Evolutionary conservation across 2,113 vertebrate species (phyloP).

Genomic region (Epinephelus fuscoguttatus): DNA sequence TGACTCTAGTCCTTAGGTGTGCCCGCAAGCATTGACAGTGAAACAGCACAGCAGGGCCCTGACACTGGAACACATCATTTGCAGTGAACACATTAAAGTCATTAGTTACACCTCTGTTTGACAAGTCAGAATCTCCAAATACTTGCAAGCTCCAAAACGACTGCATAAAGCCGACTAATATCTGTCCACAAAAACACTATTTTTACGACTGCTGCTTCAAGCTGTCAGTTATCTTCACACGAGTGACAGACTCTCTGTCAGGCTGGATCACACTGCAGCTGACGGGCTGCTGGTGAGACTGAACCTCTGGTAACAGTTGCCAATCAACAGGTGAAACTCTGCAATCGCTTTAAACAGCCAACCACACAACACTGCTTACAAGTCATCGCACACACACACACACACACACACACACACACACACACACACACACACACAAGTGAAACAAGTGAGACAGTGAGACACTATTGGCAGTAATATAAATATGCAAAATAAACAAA

Average conservation of each 20-base stretch:
- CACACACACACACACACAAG: background rate
- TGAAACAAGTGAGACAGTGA: background rate
- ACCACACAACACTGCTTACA: conserved; percentile 7
- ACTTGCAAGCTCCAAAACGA: background rate
- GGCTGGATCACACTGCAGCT: background rate
- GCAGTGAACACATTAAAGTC: background rate
- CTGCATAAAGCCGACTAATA: background rate
- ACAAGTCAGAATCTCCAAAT: background rate
- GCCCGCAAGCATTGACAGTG: background rate
- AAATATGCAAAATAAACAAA: conserved; percentile 3
- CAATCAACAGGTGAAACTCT: conserved; percentile 30
- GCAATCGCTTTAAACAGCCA: conserved; percentile 30
- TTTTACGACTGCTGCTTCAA: background rate
- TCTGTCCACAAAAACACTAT: background rate
- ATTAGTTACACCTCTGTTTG: conserved; percentile 2
- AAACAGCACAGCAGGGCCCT: background rate
- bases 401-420: background rate
- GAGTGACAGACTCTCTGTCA: conserved; percentile 12
- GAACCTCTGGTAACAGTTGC: conserved; percentile 17
- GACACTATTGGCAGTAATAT: background rate
- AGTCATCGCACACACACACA: background rate
- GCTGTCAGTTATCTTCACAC: background rate
- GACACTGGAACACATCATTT: background rate
- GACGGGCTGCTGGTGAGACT: background rate
- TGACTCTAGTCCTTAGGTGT: background rate